Percentiles rank a stretch among this genome's conserved stretches.
These are phyloP conservation scores for Eupithecia tripunctaria DNA, from an alignment of 2,888 invertebrate genomes.

Conservation along the genomic window DNA sequence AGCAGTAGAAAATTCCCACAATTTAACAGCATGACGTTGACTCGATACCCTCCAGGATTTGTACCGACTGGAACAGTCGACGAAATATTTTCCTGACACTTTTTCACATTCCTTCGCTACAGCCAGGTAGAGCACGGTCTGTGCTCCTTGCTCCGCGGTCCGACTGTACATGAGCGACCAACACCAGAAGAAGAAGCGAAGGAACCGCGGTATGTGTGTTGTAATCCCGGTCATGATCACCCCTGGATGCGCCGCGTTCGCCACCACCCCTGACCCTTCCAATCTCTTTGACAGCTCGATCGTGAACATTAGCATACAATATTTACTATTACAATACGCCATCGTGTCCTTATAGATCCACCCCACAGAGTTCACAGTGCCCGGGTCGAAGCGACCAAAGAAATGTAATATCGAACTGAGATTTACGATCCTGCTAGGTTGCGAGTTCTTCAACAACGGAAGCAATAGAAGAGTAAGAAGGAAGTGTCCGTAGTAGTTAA, in stretches of 20 bases:
- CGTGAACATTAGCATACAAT: constrained; percentile 86
- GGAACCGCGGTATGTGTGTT: neutral
- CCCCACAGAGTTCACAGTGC: constrained; percentile 45
- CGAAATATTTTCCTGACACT: constrained; percentile 83
- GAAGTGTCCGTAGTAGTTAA: constrained; percentile 86
- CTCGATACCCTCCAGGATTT: constrained; percentile 24
- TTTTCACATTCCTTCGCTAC: constrained; percentile 87
- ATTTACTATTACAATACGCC: constrained; percentile 70
- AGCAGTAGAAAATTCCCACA: constrained; percentile 37
- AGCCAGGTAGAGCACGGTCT: constrained; percentile 87
- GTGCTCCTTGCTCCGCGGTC: constrained; percentile 88
- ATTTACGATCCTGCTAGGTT: constrained; percentile 62
- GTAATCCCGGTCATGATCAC: constrained; percentile 28
- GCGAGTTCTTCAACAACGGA: constrained; percentile 53
- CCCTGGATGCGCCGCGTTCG: constrained; percentile 41
- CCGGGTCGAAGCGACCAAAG: constrained; percentile 44
- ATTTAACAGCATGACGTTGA: constrained; percentile 8
- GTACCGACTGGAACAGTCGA: constrained; percentile 84
- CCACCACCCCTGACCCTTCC: constrained; percentile 83
- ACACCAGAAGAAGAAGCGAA: constrained; percentile 26
- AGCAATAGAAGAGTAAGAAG: constrained; percentile 64
- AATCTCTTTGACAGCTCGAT: constrained; percentile 88
- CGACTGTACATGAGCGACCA: constrained; percentile 68
- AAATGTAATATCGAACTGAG: constrained; percentile 81
- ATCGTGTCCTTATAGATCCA: constrained; percentile 16